Percentiles rank a stretch among this genome's conserved stretches.
Conservation (phyloP, 2,797 vertebrate genomes). For the Sebastiscus albofasciatus region DNA sequence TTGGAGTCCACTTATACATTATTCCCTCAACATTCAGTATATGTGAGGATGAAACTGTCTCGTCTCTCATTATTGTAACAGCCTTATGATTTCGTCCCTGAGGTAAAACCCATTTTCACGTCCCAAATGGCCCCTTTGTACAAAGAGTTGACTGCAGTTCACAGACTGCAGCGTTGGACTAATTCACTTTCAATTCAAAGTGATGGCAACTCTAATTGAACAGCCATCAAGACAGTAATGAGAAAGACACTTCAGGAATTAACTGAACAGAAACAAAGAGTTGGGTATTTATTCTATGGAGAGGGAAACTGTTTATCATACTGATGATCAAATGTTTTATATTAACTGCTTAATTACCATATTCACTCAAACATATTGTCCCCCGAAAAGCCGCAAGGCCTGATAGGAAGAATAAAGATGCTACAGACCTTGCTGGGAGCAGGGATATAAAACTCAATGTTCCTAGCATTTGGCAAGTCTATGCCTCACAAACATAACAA, state of each 20-base stretch:
- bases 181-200: slow-evolving; percentile 58
- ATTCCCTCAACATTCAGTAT: slow-evolving; percentile 15
- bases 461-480: slow-evolving; percentile 54
- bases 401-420: slow-evolving; percentile 18
- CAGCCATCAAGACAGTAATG: slow-evolving; percentile 51
- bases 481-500: slow-evolving; percentile 74
- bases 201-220: slow-evolving; percentile 59
- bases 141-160: slow-evolving; percentile 53
- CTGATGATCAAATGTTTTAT: slow-evolving; percentile 36
- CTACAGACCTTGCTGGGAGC: slow-evolving; percentile 34
- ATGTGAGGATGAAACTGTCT: slow-evolving; percentile 25
- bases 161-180: slow-evolving; percentile 27
- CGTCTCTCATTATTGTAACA: slow-evolving; percentile 41
- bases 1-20: background rate
- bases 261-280: slow-evolving; percentile 42
- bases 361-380: slow-evolving; percentile 19
- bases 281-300: slow-evolving; percentile 27
- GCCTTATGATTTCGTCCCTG: slow-evolving; percentile 41
- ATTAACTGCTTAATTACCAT: slow-evolving; percentile 23
- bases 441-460: slow-evolving; percentile 66
- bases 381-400: background rate
- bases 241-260: slow-evolving; percentile 36
- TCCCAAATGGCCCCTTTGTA: slow-evolving; percentile 48
- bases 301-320: slow-evolving; percentile 24
- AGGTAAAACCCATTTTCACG: slow-evolving; percentile 55